Evolutionary conservation across 1,140 invertebrate genomes (phyloP).

Genomic region (Hylaeus volcanicus): DNA sequence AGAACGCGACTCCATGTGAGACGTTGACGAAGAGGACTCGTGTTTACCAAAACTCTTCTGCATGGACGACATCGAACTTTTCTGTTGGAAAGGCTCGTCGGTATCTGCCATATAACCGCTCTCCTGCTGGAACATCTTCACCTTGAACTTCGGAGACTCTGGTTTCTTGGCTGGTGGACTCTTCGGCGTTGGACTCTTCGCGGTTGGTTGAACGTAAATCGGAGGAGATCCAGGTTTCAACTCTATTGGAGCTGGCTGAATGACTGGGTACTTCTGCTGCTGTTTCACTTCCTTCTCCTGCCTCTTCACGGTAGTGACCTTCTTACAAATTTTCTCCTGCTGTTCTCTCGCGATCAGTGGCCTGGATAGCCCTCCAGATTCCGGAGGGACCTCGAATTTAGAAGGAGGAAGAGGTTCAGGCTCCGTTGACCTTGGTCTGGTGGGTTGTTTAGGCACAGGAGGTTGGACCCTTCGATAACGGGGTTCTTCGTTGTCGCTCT

Average conservation of each 20-base stretch:
- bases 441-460: constrained; percentile 73
- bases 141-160: constrained; percentile 82
- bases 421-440: constrained; percentile 81
- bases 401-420: constrained; percentile 83
- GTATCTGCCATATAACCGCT: constrained; percentile 89
- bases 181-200: constrained; percentile 55
- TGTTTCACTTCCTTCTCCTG: constrained; percentile 72
- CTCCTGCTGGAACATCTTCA: constrained; percentile 80
- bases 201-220: constrained; percentile 77
- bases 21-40: constrained; percentile 68
- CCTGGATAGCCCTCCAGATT: constrained; percentile 80
- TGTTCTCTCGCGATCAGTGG: constrained; percentile 73
- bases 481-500: constrained; percentile 85
- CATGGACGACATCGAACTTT: constrained; percentile 39
- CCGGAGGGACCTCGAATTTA: constrained; percentile 81
- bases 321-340: constrained; percentile 63
- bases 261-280: constrained; percentile 56
- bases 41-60: constrained; percentile 71
- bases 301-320: constrained; percentile 66
- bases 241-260: constrained; percentile 68
- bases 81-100: constrained; percentile 82
- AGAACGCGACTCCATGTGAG: constrained; percentile 69
- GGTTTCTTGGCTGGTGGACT: constrained; percentile 76
- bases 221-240: constrained; percentile 82
- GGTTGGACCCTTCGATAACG: constrained; percentile 81